Percentiles rank a stretch among this genome's conserved stretches.
phyloP scores from a whole-genome alignment of 2,113 vertebrate species.

The Cryptomyrus ogoouensis region DNA sequence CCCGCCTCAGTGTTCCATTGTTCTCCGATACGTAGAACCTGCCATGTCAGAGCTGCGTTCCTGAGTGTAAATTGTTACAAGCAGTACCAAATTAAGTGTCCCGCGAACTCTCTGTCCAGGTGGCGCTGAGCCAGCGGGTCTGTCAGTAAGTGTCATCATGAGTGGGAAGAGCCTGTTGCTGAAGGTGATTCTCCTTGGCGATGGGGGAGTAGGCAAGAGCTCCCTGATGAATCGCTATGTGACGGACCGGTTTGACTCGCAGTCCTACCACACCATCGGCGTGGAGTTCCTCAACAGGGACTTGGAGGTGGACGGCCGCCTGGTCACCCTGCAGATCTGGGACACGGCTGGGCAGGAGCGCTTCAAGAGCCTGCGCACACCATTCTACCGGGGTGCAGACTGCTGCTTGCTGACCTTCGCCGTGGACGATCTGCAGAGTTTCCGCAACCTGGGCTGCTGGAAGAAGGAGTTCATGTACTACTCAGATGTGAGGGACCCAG shows the following conservation, averaged over 20 bases:
- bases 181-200: conserved; percentile 92
- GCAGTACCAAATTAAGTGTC: not conserved
- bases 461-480: conserved; percentile 95
- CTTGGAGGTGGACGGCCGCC: conserved; percentile 86
- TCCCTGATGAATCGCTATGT: conserved; percentile 97
- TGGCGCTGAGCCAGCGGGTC: conserved; percentile 39
- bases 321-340: conserved; percentile 97
- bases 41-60: not conserved
- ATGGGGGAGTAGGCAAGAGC: conserved; percentile 93
- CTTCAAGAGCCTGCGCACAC: conserved; percentile 91
- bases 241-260: conserved; percentile 92
- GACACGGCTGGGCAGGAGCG: conserved; percentile 95
- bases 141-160: conserved; percentile 59
- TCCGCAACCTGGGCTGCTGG: conserved; percentile 89
- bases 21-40: not conserved
- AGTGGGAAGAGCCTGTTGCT: conserved; percentile 88
- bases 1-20: not conserved
- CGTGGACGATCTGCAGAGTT: conserved; percentile 89
- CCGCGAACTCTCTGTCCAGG: conserved; percentile 36
- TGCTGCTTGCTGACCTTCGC: conserved; percentile 97
- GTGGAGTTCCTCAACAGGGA: conserved; percentile 96
- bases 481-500: conserved; percentile 83
- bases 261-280: conserved; percentile 95
- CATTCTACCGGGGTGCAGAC: conserved; percentile 92
- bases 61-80: not conserved